Base-by-base conservation (phyloP, 2,888 invertebrate genomes). In the Coleophora deauratella region DNA sequence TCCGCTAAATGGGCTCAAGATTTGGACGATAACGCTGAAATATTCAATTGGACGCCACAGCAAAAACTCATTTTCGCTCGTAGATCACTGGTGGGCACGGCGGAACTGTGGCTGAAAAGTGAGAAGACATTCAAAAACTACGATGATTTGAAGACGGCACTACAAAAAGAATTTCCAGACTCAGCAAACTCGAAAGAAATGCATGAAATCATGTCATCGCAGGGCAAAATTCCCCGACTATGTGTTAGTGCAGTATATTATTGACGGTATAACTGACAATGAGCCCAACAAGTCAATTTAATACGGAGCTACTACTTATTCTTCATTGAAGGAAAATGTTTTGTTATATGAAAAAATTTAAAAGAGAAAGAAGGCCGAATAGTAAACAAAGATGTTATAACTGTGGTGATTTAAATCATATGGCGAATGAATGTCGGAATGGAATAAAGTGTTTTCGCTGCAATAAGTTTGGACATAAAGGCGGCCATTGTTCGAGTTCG, bases 101-200 rank as follows among this genome's bases (percentile, higher is more conserved):
- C 54, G 12, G 52, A 14, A 10, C 30, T 50, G 13, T 55, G 54
- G 55, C 30, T 53, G 1, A 37, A n/a, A n/a, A n/a, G n/a, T n/a
- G n/a, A n/a, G n/a, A n/a, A n/a, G n/a, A n/a, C n/a, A n/a, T n/a
- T n/a, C n/a, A n/a, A n/a, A n/a, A n/a, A n/a, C n/a, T n/a, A n/a
- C n/a, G n/a, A n/a, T n/a, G n/a, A n/a, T n/a, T n/a, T n/a, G n/a
- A n/a, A n/a, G n/a, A n/a, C n/a, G n/a, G n/a, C n/a, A n/a, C n/a
- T n/a, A n/a, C n/a, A n/a, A n/a, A n/a, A n/a, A n/a, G n/a, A n/a
- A n/a, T n/a, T n/a, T n/a, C n/a, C n/a, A n/a, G n/a, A n/a, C n/a
- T n/a, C n/a, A n/a, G n/a, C n/a, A n/a, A n/a, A n/a, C n/a, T n/a
- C n/a, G n/a, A n/a, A n/a, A n/a, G n/a, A n/a, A n/a, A n/a, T n/a